phyloP scores from a whole-genome alignment of 2,113 vertebrate genomes.

The Herpailurus yagouaroundi region DNA sequence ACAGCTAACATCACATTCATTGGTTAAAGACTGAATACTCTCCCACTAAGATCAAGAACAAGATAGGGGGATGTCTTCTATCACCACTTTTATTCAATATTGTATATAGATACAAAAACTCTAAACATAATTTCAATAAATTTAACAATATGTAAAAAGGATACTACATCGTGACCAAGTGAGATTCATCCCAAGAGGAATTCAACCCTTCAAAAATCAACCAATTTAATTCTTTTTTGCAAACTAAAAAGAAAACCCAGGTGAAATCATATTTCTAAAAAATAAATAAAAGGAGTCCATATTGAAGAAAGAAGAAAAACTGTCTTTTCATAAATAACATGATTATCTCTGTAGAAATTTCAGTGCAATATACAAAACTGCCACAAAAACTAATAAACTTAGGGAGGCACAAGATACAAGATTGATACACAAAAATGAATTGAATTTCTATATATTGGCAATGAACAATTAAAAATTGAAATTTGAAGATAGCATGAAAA shows the following conservation, averaged over 20 bases:
- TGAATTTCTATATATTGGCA: background rate
- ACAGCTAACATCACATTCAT: background rate
- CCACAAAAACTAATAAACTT: background rate
- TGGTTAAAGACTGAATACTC: background rate
- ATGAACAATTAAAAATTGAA: background rate
- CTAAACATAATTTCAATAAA: background rate
- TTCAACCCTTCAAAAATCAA: background rate
- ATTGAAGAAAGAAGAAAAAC: background rate
- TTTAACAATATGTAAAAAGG: background rate
- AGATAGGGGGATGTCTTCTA: background rate
- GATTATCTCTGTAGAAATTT: background rate
- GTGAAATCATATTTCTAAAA: background rate
- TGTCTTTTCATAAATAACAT: background rate
- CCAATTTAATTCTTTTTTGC: background rate
- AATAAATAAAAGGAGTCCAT: background rate
- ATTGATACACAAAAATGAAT: background rate
- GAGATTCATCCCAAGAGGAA: background rate
- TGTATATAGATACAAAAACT: background rate
- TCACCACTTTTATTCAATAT: background rate
- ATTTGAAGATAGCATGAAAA: slow-evolving; percentile 12
- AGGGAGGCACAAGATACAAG: background rate
- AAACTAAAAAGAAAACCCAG: slow-evolving; percentile 27
- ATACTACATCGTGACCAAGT: background rate
- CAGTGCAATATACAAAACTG: background rate
- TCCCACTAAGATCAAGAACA: background rate